Evolutionary conservation across 2,113 vertebrate species (phyloP).

Genomic region (Cricetomys ansorgei): DNA sequence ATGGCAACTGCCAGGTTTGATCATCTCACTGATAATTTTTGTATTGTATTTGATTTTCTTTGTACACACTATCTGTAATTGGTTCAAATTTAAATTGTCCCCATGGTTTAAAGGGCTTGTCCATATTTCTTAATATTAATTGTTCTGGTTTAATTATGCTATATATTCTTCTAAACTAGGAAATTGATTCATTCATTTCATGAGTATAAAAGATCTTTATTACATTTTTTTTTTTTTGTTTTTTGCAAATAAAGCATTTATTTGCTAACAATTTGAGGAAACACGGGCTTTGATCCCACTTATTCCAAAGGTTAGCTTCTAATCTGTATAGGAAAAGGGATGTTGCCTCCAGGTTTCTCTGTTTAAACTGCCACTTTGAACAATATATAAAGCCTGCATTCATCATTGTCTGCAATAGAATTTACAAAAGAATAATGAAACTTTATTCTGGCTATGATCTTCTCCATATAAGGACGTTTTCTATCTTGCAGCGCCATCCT

Average conservation of each 20-base stretch:
- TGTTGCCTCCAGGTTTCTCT: neutral
- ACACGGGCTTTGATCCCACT: neutral
- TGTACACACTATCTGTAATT: neutral
- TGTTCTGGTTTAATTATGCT: neutral
- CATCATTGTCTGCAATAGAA: neutral
- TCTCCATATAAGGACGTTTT: neutral
- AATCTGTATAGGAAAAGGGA: neutral
- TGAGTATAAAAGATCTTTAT: neutral
- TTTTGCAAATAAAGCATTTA: neutral
- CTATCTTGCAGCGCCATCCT: neutral
- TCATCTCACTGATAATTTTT: neutral
- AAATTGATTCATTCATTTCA: neutral
- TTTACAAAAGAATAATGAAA: conserved; percentile 32
- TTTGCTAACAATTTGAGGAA: neutral
- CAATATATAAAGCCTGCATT: too few species aligned
- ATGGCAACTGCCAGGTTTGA: neutral
- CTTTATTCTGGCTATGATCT: neutral
- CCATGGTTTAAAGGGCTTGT: neutral
- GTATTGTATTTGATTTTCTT: neutral
- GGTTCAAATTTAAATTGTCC: neutral
- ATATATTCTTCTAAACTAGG: neutral
- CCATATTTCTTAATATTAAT: neutral
- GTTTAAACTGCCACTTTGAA: neutral
- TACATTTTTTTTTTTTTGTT: neutral
- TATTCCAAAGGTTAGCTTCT: neutral